Evolutionary conservation across 2,888 invertebrate species (phyloP).

Genomic region (Xestia xanthographa): DNA sequence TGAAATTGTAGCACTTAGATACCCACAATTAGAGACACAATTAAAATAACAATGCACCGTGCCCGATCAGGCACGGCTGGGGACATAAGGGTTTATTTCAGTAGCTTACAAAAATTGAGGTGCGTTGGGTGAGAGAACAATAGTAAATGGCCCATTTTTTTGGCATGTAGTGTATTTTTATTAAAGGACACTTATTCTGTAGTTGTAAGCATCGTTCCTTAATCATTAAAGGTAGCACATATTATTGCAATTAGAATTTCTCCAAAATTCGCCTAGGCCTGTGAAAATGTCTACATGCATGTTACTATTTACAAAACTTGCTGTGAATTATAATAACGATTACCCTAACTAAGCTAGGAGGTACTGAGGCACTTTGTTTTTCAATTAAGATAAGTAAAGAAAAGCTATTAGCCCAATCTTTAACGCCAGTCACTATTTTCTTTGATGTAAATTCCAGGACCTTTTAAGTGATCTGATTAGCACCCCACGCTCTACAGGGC

Average conservation of each 20-base stretch:
- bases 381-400: constrained; percentile 44
- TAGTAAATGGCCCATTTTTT: neutral
- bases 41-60: too few relatives aligned
- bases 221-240: neutral
- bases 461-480: constrained; percentile 26
- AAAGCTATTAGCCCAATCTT: constrained; percentile 33
- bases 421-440: constrained; percentile 1
- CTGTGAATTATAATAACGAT: neutral
- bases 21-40: too few relatives aligned
- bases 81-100: too few relatives aligned
- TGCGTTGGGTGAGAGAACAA: too few relatives aligned
- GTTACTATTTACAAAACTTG: neutral
- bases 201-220: neutral
- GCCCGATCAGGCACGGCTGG: too few relatives aligned
- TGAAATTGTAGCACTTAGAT: too few relatives aligned
- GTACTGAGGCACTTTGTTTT: constrained; percentile 34
- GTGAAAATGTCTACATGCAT: neutral
- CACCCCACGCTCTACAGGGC: neutral
- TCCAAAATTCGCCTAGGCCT: neutral
- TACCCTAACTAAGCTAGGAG: neutral
- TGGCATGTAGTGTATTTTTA: neutral
- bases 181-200: neutral
- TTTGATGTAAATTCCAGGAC: constrained; percentile 22
- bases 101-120: too few relatives aligned
- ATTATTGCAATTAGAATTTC: neutral